Evolutionary conservation across 1,140 invertebrate genomes (phyloP).

Genomic region (Brachionus calyciflorus): DNA sequence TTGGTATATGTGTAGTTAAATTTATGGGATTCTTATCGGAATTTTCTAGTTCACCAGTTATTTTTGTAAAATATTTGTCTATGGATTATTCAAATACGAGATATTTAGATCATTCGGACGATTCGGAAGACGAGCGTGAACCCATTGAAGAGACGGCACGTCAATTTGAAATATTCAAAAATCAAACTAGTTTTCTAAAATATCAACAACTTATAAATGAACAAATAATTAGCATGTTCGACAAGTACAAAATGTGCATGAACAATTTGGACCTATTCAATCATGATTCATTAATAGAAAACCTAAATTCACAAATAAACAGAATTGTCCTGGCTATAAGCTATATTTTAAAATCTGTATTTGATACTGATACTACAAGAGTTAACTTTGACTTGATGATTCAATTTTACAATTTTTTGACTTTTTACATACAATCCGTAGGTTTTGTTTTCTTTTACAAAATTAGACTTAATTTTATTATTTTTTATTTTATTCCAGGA

Average conservation of each 20-base stretch:
- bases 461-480: background rate
- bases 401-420: slow-evolving; percentile 28
- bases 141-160: background rate
- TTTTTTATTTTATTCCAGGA: background rate
- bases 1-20: background rate
- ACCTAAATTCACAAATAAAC: background rate
- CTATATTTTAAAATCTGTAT: background rate
- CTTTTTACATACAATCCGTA: slow-evolving; percentile 3
- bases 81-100: slow-evolving; percentile 11
- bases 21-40: background rate
- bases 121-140: background rate
- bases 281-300: background rate
- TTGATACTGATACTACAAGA: background rate
- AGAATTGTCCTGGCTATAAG: background rate
- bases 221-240: background rate
- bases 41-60: background rate
- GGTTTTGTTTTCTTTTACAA: background rate
- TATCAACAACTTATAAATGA: slow-evolving; percentile 2
- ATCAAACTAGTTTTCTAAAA: background rate
- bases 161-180: background rate
- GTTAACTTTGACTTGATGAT: slow-evolving; percentile 19
- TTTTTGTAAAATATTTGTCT: background rate
- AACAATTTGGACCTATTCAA: background rate
- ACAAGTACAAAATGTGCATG: background rate
- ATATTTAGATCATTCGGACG: slow-evolving; percentile 3